Base-by-base conservation (phyloP, 2,797 vertebrate species). In the Acipenser ruthenus region DNA sequence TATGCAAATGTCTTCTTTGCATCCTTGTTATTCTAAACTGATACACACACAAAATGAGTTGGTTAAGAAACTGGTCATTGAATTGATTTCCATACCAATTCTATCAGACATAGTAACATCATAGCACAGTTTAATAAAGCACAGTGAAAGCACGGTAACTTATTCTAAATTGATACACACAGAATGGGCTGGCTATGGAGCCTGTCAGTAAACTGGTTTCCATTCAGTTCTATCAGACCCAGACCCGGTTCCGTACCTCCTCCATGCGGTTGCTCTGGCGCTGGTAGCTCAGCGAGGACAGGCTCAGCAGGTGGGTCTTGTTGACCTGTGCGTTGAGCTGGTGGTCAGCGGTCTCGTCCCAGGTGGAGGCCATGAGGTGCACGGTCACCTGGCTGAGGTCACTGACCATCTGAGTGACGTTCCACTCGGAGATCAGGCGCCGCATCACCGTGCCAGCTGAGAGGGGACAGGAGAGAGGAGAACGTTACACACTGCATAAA, bases 381-480 rank as follows among this genome's bases (percentile, higher is more conserved):
- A 99, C 96, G 0, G 94, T 99, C 79, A 96, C 93, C 73, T 93
- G 86, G 65, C 91, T 93, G 50, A 99, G 82, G 76, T 99, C 95
- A 3, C 96, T 98, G 60, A 96, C 93, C 96, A 99, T 99, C 88
- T 99, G 95, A 0, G 94, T 96, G 76, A 99, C 89, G 71, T 95
- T 99, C 97, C 97, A 99, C 69, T 99, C 96, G 0, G 96, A 99
- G 82, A 99, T 97, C 63, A 98, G 89, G 74, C 97, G 93, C 51
- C 97, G 91, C 94, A 99, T 98, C 80, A 99, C 97, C 0, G 95
- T 97, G 67, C 95, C 97, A 0, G 95, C 97, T 99, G 81, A 60
- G 52, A 60, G 64, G 66, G 18, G 47, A 37, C 11, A 13, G 49
- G 10, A 50, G 23, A 2, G 23, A 37, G 23, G 23, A 37, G 23